phyloP scores from a whole-genome alignment of 2,113 vertebrate species.

The Synodontis membranacea region DNA sequence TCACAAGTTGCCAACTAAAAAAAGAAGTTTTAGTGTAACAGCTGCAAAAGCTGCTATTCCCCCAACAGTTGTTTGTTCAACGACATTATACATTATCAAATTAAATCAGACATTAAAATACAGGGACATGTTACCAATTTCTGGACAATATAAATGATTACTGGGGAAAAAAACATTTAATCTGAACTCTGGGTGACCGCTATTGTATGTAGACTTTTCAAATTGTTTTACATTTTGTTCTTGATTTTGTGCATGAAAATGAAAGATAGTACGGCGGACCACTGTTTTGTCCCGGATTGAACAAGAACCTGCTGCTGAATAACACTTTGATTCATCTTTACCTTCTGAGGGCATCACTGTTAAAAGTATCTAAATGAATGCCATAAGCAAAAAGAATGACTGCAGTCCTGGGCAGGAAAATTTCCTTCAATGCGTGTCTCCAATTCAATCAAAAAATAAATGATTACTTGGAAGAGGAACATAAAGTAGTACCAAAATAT shows the following conservation, averaged over 20 bases:
- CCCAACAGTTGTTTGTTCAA: slow-evolving; percentile 33
- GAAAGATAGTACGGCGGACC: background rate
- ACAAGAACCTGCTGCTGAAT: background rate
- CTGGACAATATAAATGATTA: slow-evolving; percentile 34
- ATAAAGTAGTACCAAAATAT: background rate
- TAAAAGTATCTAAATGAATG: background rate
- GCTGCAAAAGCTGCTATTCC: slow-evolving; percentile 47
- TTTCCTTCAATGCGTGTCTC: background rate
- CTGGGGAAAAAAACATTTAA: background rate
- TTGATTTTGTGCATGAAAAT: background rate
- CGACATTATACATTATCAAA: slow-evolving; percentile 16
- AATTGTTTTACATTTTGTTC: background rate
- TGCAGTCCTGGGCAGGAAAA: background rate
- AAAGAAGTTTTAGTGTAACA: slow-evolving; percentile 37
- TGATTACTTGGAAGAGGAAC: background rate
- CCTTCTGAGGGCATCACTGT: background rate
- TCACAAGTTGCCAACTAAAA: slow-evolving; percentile 54
- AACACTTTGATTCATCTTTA: background rate
- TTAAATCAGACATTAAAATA: slow-evolving; percentile 23
- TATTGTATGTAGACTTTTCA: background rate
- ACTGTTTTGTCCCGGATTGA: background rate
- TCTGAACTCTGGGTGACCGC: background rate
- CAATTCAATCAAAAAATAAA: background rate
- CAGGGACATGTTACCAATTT: slow-evolving; percentile 23
- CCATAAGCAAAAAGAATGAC: background rate